Evolutionary conservation across 2,797 vertebrate species (phyloP), one percentile per base, ranked within the genome.

Genomic region (Parambassis ranga): DNA sequence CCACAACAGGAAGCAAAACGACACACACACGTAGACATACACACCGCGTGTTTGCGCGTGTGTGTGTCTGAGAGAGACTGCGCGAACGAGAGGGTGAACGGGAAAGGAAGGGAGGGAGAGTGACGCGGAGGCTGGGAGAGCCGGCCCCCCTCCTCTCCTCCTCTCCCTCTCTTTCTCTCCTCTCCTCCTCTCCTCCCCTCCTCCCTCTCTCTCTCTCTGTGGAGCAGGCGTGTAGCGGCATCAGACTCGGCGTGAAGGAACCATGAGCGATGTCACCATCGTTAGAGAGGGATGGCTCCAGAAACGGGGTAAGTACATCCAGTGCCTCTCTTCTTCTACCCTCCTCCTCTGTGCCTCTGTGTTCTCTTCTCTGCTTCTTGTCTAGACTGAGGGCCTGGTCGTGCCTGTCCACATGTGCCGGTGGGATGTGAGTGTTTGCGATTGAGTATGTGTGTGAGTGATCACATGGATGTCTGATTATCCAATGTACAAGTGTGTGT

Each of bases 221-320:
- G 91, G 91, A 93, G 90, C 89, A 90, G 85, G 91, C 89, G 90
- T 91, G 90, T 87, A 90, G 89, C 92, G 87, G 91, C 90, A 90
- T 90, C 90, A 87, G 91, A 93, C 94, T 92, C 92, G 87, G 90
- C 89, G 94, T 93, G 94, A 93, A 95, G 95, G 92, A 95, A 97
- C 92, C 95, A 98, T 98, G 96, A 97, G 94, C 94, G 96, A 98
- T 98, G 95, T 98, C 92, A 98, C 96, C 93, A 94, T 98, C 91
- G 95, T 98, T 92, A 98, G 95, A 91, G 96, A 98, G 95, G 96
- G 96, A 87, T 98, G 96, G 96, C 95, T 98, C 87, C 96, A 98
- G 91, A 98, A 98, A 94, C 95, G 96, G 92, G 96, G 96, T 98
- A 88, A 96, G 95, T 94, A 89, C 77, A 78, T 82, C 61, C 71